Percentiles rank a stretch among this genome's conserved stretches.
These are phyloP conservation scores for Heliangelus exortis DNA, from an alignment of 2,797 vertebrate genomes.

Conservation along the genomic window DNA sequence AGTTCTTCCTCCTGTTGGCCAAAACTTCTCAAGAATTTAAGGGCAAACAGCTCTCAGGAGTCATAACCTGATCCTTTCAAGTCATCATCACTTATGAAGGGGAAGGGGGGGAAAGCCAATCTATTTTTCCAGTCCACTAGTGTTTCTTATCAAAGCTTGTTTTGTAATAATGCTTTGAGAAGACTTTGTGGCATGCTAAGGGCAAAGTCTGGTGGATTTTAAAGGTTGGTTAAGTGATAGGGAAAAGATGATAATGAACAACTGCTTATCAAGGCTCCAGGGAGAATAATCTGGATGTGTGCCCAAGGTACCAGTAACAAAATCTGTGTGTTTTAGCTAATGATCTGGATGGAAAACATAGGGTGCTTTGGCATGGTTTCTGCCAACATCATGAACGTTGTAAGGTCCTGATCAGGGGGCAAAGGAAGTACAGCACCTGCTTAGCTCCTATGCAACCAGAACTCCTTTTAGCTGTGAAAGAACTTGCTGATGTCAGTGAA, in stretches of 20 bases:
- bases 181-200: neutral
- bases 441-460: constrained; percentile 42
- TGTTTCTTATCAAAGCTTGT: constrained; percentile 7
- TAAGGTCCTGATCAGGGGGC: neutral
- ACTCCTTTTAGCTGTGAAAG: neutral
- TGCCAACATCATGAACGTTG: constrained; percentile 20
- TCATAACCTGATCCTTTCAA: neutral
- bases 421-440: neutral
- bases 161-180: constrained; percentile 15
- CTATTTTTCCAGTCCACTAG: neutral
- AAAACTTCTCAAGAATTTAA: neutral
- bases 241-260: constrained; percentile 9
- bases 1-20: neutral
- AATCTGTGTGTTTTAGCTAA: constrained; percentile 17
- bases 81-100: neutral
- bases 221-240: constrained; percentile 30
- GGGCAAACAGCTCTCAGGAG: neutral
- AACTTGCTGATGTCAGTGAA: neutral
- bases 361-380: neutral
- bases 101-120: neutral
- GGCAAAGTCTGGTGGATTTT: constrained; percentile 41
- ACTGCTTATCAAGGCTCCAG: neutral
- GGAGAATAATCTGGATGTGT: neutral
- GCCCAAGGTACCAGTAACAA: neutral
- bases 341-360: constrained; percentile 33